phyloP scores from a whole-genome alignment of 2,797 vertebrate species.

The Xenentodon cancila region DNA sequence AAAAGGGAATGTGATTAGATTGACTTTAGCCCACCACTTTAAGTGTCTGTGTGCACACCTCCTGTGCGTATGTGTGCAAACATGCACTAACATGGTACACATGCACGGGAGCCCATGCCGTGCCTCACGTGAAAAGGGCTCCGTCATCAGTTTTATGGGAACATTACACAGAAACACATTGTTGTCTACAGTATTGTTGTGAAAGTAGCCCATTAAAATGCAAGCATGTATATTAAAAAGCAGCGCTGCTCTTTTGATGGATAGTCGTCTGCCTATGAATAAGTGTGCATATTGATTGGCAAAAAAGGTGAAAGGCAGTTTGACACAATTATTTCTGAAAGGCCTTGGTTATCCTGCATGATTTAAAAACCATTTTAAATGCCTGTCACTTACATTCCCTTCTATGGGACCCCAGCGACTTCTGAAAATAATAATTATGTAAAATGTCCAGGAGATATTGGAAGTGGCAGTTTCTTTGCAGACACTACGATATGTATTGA shows the following conservation, averaged over 20 bases:
- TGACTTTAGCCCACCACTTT: constrained; percentile 61
- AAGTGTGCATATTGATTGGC: constrained; percentile 86
- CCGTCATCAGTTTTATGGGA: constrained; percentile 76
- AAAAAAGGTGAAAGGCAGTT: constrained; percentile 86
- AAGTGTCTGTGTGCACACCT: constrained; percentile 20
- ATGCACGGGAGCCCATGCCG: too few species aligned
- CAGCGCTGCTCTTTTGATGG: constrained; percentile 79
- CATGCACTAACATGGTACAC: too few species aligned
- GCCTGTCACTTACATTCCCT: constrained; percentile 84
- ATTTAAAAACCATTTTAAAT: constrained; percentile 87
- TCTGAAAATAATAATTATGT: constrained; percentile 86
- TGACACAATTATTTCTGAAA: constrained; percentile 88
- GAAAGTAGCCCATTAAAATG: constrained; percentile 87
- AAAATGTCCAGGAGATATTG: constrained; percentile 81
- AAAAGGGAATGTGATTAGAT: constrained; percentile 76
- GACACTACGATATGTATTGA: constrained; percentile 68
- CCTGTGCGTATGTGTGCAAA: neutral
- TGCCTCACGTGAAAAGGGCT: constrained; percentile 59
- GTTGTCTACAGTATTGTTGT: constrained; percentile 82
- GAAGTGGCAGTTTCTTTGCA: constrained; percentile 74
- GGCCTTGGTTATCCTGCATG: constrained; percentile 79
- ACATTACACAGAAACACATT: constrained; percentile 78
- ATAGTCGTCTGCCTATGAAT: constrained; percentile 81
- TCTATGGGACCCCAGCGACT: constrained; percentile 80
- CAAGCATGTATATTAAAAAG: constrained; percentile 87